These are phyloP conservation scores for Bellardia pandia DNA, from an alignment of 2,888 invertebrate species.

Conservation along the genomic window DNA sequence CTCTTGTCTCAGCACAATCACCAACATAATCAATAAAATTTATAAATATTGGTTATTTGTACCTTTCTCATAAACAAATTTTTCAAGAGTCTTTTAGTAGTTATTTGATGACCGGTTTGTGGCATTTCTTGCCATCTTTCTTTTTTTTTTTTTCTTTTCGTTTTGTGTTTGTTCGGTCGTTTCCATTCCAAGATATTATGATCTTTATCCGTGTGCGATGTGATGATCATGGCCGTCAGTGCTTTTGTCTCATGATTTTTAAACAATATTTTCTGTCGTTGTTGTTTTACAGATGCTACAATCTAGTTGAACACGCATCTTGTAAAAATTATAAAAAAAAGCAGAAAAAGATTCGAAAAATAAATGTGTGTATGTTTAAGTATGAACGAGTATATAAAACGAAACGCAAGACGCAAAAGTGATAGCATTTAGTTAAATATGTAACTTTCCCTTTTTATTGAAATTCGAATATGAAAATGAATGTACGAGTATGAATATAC, in stretches of 20 bases:
- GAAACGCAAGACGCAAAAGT: conserved; percentile 50
- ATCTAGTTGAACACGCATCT: conserved; percentile 65
- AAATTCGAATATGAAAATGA: conserved; percentile 64
- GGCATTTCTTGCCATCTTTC: background rate
- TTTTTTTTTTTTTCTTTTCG: background rate
- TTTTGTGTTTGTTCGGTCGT: background rate
- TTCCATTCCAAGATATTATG: conserved; percentile 45
- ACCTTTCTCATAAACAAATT: background rate
- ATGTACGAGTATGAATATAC: conserved; percentile 29
- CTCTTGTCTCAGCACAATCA: background rate
- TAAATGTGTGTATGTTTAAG: background rate
- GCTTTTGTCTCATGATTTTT: conserved; percentile 40
- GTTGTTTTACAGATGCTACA: conserved; percentile 60
- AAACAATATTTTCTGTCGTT: conserved; percentile 17
- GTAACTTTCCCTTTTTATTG: conserved; percentile 73
- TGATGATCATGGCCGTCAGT: conserved; percentile 27
- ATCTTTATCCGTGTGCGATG: conserved; percentile 44
- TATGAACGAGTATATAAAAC: background rate
- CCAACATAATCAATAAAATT: conserved; percentile 9
- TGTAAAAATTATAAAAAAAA: conserved; percentile 54
- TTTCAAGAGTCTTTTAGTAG: conserved; percentile 11
- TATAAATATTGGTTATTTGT: background rate
- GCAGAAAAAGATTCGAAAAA: background rate
- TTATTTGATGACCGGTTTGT: conserved; percentile 57
- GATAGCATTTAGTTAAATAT: conserved; percentile 67